A percentile compares a stretch with the other conserved stretches of the same genome.
phyloP scores from a whole-genome alignment of 2,888 invertebrate genomes.

The Caenorhabditis wallacei region DNA sequence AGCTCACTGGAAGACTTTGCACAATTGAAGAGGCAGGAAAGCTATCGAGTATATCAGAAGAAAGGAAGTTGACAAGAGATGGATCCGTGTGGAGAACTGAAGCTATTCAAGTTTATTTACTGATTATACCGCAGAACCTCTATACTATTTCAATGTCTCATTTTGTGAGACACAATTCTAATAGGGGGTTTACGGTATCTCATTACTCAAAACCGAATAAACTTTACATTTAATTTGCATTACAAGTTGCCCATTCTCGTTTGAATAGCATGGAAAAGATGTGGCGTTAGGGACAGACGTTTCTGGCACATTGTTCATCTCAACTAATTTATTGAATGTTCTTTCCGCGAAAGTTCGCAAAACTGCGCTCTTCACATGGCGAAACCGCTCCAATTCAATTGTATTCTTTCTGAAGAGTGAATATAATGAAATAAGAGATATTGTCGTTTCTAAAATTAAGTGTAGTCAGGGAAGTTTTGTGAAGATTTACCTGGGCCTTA shows the following conservation, averaged over 20 bases:
- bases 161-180: no score
- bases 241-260: neutral
- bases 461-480: no score
- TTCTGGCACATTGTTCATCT: slow-evolving; percentile 6
- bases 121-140: neutral
- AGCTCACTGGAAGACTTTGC: neutral
- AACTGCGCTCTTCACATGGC: neutral
- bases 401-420: slow-evolving; percentile 29
- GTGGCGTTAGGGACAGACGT: slow-evolving; percentile 3
- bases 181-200: no score
- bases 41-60: slow-evolving; percentile 6
- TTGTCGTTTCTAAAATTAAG: slow-evolving; percentile 1
- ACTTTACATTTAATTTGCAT: slow-evolving; percentile 26
- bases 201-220: no score
- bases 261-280: slow-evolving; percentile 28
- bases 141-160: no score
- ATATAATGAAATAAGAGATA: no score
- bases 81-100: slow-evolving; percentile 24
- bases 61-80: slow-evolving; percentile 36
- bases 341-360: slow-evolving; percentile 1
- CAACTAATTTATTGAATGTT: slow-evolving; percentile 14
- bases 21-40: neutral
- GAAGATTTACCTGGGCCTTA: slow-evolving; percentile 63
- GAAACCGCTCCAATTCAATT: slow-evolving; percentile 24
- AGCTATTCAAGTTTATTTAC: neutral